Base-by-base conservation (phyloP, 2,113 vertebrate species). In the Gulo gulo region DNA sequence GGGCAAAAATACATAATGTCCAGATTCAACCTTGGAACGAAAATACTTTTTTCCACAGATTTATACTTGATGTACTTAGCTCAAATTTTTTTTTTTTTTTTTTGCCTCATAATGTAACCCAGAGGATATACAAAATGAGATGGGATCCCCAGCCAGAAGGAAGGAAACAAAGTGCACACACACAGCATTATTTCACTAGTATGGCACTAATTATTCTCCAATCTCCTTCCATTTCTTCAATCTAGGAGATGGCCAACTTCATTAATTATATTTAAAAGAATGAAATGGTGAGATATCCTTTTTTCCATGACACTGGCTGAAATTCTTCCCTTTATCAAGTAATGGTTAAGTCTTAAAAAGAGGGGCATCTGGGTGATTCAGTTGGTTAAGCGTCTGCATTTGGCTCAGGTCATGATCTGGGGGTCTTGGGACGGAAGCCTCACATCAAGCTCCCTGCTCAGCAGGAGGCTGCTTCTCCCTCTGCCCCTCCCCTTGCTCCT, bases 1-100 rank as follows among this genome's bases (percentile, higher is more conserved):
- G 88, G 94, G 80, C n/a, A 9, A 96, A 98, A 98, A 95, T 15
- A 74, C 11, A 67, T 21, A 94, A 96, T 61, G 61, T 42, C 52
- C 59, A 93, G 9, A 34, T 50, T 87, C 88, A 73, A 50, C 83
- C 13, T 45, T 67, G 67, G 74, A 83, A 79, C 42, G 11, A 65
- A 91, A 92, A 59, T 7, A 34, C 71, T 39, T 2, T 59, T 92
- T 79, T 79, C 93, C 16, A 84, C 31, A 63, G 45, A 93, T 85
- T 45, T 85, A 39, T 34, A 95, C 20, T 39, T 69, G 45, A 84
- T 21, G 6, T 61, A 34, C 23, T 87, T 36, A 79, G 52, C 24
- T 88, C 24, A 55, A 57, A n/a, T n/a, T n/a, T 26, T 71, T 55
- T n/a, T 59, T 36, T 57, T 18, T 29, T 80, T 36, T 26, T 59